Conservation (phyloP, 2,113 vertebrate genomes). For the Ophthalmolycus amberensis region DNA sequence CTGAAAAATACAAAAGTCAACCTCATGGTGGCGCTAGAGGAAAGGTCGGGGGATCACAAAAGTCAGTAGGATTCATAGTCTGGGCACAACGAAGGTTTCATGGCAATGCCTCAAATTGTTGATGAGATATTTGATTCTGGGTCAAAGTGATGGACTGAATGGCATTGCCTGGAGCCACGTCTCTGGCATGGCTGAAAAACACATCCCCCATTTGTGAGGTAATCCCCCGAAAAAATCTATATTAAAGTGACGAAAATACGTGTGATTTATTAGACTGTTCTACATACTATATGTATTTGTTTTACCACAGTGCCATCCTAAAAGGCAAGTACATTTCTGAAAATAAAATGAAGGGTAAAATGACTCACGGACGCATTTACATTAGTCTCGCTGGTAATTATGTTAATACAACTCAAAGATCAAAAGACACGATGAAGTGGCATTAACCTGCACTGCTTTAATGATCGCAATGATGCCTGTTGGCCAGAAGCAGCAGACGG, state of each 20-base stretch:
- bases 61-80: background rate
- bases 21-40: background rate
- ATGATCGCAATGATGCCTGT: conserved; percentile 95
- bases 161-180: background rate
- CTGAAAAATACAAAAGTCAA: background rate
- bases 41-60: background rate
- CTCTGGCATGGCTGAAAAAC: background rate
- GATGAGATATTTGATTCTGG: background rate
- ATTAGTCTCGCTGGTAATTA: conserved; percentile 20
- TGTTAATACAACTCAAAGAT: conserved; percentile 27
- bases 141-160: background rate
- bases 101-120: background rate
- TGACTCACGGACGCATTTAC: conserved; percentile 16
- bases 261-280: background rate
- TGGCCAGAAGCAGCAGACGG: conserved; percentile 96
- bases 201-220: background rate
- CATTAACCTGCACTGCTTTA: conserved; percentile 92
- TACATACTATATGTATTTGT: too few species aligned
- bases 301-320: background rate
- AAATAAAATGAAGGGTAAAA: background rate
- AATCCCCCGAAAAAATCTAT: background rate
- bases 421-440: conserved; percentile 8
- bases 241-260: background rate
- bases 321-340: background rate
- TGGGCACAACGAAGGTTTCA: background rate